Evolutionary conservation across 2,113 vertebrate genomes (phyloP), one percentile per base, ranked within the genome.

Genomic region (Chamaetylas fuelleborni): DNA sequence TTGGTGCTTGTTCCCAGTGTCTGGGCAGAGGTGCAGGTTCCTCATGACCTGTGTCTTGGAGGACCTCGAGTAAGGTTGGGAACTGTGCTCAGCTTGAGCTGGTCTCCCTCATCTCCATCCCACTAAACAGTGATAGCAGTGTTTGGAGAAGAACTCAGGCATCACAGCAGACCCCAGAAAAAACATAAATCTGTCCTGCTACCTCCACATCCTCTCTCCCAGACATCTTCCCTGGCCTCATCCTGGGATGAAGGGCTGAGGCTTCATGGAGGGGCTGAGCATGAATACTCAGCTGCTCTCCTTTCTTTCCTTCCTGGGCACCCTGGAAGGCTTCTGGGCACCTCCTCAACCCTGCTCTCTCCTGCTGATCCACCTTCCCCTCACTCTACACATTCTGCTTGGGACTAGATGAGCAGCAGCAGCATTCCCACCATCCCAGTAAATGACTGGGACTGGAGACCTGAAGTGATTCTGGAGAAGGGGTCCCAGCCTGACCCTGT

Each of bases 41-140:
- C 34, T 79, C 0, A 0, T 5, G 5, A 34, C 2, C 0, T 16
- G 14, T 5, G 9, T 38, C 15, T 28, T 26, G 3, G 33, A 34
- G 20, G 17, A 36, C 10, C 33, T 28, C 14, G 15, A 25, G 42
- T 24, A 31, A 14, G 51, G 33, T 58, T 72, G 74, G 14, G 65
- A 5, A 28, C 28, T 1, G 1, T 14, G 16, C 29, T 73, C 50
- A 51, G 57, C 65, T 58, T 73, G 26, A 86, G 34, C 23, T 2
- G 5, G 18, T 8, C 62, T 74, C 7, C 23, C 11, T 8, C 0
- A 0, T 50, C 33, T 90, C 40, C 33, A 61, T 47, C 14, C 69
- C 8, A 5, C 74, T 61, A 34, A 86, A 47, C 50, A 43, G 2
- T 56, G 79, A 40, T 86, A 72, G 29, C 33, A 28, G 19, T 28